Evolutionary conservation across 2,888 invertebrate species (phyloP), one percentile per base, ranked within the genome.

Genomic region (Salticus scenicus): DNA sequence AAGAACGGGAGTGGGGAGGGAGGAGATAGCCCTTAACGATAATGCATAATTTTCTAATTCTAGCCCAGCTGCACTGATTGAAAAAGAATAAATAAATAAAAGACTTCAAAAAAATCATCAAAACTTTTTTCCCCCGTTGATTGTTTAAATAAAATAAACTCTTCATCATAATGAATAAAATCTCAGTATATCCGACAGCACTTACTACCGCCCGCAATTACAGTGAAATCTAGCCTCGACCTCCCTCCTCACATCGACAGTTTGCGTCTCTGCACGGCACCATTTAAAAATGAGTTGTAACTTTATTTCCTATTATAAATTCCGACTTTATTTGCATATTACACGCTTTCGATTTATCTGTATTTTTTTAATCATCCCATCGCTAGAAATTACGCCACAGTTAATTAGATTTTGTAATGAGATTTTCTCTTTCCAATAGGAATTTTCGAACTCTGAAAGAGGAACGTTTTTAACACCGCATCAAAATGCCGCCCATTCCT

Each of bases 391-490:
- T 57, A 57, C 57, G 1, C 12, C 57, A 12, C 69, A 27, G 70
- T 70, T 70, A 70, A 70, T 70, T 70, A 70, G 70, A 70, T 70
- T 70, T 70, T 70, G 70, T 70, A 70, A 70, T 70, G 70, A 70
- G 33, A 33, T 42, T 70, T 27, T n/a, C n/a, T n/a, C n/a, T 42
- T 24, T 17, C 17, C 14, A 70, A 14, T 30, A 66, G n/a, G 30
- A 66, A 66, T 31, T 66, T 30, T 66, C 66, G 66, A 66, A 66
- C 27, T 8, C 28, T n/a, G n/a, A 28, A 17, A 27, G 66, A 66
- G 57, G 24, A 57, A 57, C 41, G 41, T 70, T 70, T 70, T 70
- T 70, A 70, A 33, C 70, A 27, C 70, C 69, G 70, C 70, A 70
- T 70, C 70, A 70, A 70, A 70, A 70, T 70, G 70, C 70, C 70